phyloP scores from a whole-genome alignment of 64 coral and sea anemone species.

The Pocillopora damicornis region DNA sequence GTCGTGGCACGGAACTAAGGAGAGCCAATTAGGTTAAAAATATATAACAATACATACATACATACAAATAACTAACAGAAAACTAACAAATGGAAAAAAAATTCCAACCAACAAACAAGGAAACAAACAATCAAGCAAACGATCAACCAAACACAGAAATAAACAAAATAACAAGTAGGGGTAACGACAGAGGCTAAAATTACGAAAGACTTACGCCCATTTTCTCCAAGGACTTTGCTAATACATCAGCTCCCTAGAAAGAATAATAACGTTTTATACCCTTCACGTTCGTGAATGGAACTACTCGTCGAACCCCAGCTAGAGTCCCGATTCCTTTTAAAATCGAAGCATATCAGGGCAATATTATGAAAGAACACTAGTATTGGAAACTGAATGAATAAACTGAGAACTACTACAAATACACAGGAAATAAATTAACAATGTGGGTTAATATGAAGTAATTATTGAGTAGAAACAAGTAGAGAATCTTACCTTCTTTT shows the following conservation, averaged over 20 bases:
- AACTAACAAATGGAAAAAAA: no score
- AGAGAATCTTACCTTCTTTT: slow-evolving; percentile 81
- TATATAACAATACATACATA: background rate
- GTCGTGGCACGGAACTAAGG: slow-evolving; percentile 75
- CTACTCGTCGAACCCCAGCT: background rate
- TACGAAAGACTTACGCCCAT: slow-evolving; percentile 82
- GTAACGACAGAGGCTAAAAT: background rate
- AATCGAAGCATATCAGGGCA: no score
- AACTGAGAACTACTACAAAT: no score
- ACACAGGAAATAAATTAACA: no score
- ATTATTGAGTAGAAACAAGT: background rate
- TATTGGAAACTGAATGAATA: no score
- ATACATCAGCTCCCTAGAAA: slow-evolving; percentile 87
- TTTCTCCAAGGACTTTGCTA: slow-evolving; percentile 94
- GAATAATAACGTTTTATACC: background rate
- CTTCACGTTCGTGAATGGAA: background rate
- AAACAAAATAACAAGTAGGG: no score
- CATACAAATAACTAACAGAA: background rate
- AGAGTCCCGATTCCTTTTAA: no score
- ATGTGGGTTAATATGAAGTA: no score
- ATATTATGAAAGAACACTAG: no score
- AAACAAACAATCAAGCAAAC: no score
- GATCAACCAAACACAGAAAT: no score
- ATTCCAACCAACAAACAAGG: background rate
- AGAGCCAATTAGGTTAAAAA: background rate